These are phyloP conservation scores for Rhopilema esculentum DNA, from an alignment of 30 jellyfish, hydroid and myxozoan genomes.

Conservation along the genomic window DNA sequence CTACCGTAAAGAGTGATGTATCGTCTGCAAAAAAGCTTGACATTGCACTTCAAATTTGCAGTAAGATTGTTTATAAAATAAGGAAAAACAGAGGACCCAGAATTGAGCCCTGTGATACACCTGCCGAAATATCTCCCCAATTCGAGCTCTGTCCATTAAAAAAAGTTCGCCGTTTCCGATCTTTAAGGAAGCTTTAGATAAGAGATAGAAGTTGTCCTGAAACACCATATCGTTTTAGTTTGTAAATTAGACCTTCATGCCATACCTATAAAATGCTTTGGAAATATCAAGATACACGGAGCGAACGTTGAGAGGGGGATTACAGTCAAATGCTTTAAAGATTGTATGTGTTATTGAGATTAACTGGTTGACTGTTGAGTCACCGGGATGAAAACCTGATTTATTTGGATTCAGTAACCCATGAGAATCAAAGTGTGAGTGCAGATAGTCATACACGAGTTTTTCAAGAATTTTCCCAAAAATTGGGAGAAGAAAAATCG, in stretches of 20 bases:
- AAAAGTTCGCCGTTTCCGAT: slow-evolving; percentile 47
- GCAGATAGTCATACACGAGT: slow-evolving; percentile 46
- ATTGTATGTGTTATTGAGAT: too few species aligned
- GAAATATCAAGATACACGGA: slow-evolving; percentile 50
- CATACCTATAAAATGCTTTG: slow-evolving; percentile 58
- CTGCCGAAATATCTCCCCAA: slow-evolving; percentile 55
- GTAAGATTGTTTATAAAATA: slow-evolving; percentile 32
- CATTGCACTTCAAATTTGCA: slow-evolving; percentile 41
- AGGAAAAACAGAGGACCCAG: slow-evolving; percentile 64
- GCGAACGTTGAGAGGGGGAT: slow-evolving; percentile 45
- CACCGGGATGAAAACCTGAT: slow-evolving; percentile 73
- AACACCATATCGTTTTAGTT: slow-evolving; percentile 42
- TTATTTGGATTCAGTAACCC: slow-evolving; percentile 58
- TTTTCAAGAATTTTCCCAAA: slow-evolving; percentile 55
- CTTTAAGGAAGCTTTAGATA: slow-evolving; percentile 34
- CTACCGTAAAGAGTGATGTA: slow-evolving; percentile 48
- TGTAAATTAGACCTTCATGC: slow-evolving; percentile 38
- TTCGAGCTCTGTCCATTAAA: slow-evolving; percentile 55
- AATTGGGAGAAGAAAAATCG: slow-evolving; percentile 43
- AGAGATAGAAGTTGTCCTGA: slow-evolving; percentile 42
- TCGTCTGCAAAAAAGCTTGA: slow-evolving; percentile 63
- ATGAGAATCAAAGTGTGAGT: slow-evolving; percentile 60
- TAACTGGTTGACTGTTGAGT: too few species aligned
- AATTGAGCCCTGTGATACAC: slow-evolving; percentile 65
- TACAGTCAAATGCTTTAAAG: too few species aligned